Conservation (phyloP, 2,888 invertebrate genomes). For the Amphipyra tragopoginis region DNA sequence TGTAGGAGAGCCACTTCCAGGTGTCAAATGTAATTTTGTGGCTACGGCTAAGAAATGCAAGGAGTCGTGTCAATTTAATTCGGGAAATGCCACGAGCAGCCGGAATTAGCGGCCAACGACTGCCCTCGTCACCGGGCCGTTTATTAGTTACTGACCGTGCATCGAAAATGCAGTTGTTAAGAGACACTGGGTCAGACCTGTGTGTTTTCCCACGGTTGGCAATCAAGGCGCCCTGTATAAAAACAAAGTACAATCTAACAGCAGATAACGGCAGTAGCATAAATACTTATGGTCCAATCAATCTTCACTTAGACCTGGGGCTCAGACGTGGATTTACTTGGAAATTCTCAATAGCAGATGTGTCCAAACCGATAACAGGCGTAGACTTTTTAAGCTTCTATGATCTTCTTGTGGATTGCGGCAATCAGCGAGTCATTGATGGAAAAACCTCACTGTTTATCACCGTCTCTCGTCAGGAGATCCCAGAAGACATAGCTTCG, state of each 20-base stretch:
- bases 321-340: conserved; percentile 18
- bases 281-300: conserved; percentile 16
- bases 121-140: conserved; percentile 52
- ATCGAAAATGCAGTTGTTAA: conserved; percentile 52
- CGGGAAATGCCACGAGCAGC: conserved; percentile 38
- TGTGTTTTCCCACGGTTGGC: conserved; percentile 4
- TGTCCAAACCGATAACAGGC: background rate
- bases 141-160: conserved; percentile 54
- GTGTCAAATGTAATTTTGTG: too few species aligned
- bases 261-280: conserved; percentile 29
- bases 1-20: too few species aligned
- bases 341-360: conserved; percentile 18
- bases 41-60: too few species aligned
- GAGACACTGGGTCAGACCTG: conserved; percentile 39
- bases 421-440: background rate
- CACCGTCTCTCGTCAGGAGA: background rate
- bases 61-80: too few species aligned
- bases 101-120: conserved; percentile 54
- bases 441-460: background rate
- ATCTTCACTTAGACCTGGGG: conserved; percentile 18
- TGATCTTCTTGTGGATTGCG: background rate
- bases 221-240: background rate
- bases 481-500: background rate
- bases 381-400: too few species aligned
- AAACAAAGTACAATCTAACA: conserved; percentile 7